Conservation (phyloP, 2,888 invertebrate species). For the Coelinius sp. region DNA sequence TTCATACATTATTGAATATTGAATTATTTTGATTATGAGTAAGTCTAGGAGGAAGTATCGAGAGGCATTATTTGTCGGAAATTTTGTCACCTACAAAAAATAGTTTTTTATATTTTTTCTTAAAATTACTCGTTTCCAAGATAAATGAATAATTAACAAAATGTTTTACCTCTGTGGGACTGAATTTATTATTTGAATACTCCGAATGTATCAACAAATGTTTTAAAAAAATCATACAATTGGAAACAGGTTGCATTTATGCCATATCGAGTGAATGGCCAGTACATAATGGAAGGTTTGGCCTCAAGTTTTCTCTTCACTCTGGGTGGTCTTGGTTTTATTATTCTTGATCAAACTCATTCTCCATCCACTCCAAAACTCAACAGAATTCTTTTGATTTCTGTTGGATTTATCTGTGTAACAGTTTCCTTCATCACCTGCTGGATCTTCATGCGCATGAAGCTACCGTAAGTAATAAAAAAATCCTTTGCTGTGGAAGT, state of each 20-base stretch:
- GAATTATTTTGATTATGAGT: too few relatives aligned
- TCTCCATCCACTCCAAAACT: slow-evolving; percentile 91
- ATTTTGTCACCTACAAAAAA: too few relatives aligned
- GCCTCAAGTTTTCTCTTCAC: slow-evolving; percentile 98
- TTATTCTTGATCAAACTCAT: slow-evolving; percentile 95
- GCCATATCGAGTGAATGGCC: slow-evolving; percentile 98
- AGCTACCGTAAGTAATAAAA: slow-evolving; percentile 80
- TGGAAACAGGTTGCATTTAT: slow-evolving; percentile 95
- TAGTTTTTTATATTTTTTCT: too few relatives aligned
- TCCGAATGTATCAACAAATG: not conserved
- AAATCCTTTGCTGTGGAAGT: not conserved
- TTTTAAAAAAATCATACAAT: too few relatives aligned
- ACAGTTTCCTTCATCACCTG: slow-evolving; percentile 95
- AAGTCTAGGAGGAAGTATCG: too few relatives aligned
- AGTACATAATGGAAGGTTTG: slow-evolving; percentile 99
- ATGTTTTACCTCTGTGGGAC: too few relatives aligned
- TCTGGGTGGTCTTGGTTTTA: slow-evolving; percentile 95
- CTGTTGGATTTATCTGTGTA: slow-evolving; percentile 92
- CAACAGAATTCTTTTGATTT: slow-evolving; percentile 89
- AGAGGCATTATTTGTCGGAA: too few relatives aligned
- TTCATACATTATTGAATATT: not conserved
- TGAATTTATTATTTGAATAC: too few relatives aligned
- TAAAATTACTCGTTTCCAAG: too few relatives aligned
- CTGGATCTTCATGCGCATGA: slow-evolving; percentile 99
- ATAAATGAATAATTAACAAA: too few relatives aligned